Evolutionary conservation across 2,113 vertebrate species (phyloP), one percentile per base, ranked within the genome.

Genomic region (Narcine bancroftii): DNA sequence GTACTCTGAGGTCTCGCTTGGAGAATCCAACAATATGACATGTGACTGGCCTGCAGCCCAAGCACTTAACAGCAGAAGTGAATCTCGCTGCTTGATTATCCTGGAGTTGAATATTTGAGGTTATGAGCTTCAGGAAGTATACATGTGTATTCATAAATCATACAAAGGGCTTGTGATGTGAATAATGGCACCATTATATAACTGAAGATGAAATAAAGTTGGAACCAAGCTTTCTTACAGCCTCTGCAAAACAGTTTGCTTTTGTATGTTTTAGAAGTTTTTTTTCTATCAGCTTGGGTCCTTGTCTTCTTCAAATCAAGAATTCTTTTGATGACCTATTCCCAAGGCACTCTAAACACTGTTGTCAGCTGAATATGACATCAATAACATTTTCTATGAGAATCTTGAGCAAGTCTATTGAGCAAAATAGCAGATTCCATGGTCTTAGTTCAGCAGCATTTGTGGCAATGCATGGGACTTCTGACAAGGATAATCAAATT

Each of bases 111-210:
- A 69, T 69, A 47, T 45, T 69, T 91, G 24, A 45, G 56, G 63
- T 69, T 42, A 33, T 33, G 60, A 50, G 33, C 42, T 69, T 53
- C 11, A 83, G 4, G 21, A 24, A 69, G 89, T 47, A 69, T 15
- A 24, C 65, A 91, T 91, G 69, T 91, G 47, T 47, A 91, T 91
- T 69, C 89, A 91, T 91, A 42, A 91, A 69, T 91, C 33, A 26
- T 33, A 69, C 89, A 91, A 69, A 69, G 26, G 65, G 24, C 87
- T 66, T 91, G 63, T 66, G 87, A 60, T 91, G 6, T 3, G 39
- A 69, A 91, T 42, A 91, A 69, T 69, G 36, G 39, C 45, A 24
- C 42, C 89, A 71, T 69, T 87, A 42, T 91, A 71, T 91, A 60
- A 39, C 29, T 15, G 42, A 71, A 91, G 39, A 71, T 63, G 89